Base-by-base conservation (phyloP, 2,797 vertebrate genomes). In the Jordanella pulchra region DNA sequence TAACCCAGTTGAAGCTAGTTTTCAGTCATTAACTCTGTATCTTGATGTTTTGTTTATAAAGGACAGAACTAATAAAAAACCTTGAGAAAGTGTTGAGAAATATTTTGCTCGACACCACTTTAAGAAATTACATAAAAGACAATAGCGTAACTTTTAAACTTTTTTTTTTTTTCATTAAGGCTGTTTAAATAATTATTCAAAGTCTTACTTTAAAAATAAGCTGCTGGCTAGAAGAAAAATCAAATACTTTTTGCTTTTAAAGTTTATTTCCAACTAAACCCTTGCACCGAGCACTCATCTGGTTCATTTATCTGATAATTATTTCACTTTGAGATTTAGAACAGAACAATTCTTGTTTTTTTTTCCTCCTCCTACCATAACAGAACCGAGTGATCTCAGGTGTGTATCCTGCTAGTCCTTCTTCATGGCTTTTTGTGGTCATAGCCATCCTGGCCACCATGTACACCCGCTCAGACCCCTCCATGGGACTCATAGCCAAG, bases 401-500 rank as follows among this genome's bases (percentile, higher is more conserved):
- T 0, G 95, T 97, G 4, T 96, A 96, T 81, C 97, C 97, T 0
- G 97, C 96, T 2, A 97, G 96, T 76, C 96, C 96, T 0, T 95
- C 95, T 81, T 97, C 96, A 70, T 97, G 96, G 96, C 92, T 98
- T 1, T 97, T 98, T 83, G 96, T 98, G 75, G 95, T 97, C 71
- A 94, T 96, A 23, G 95, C 97, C 0, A 97, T 98, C 81, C 90
- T 97, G 87, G 95, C 95, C 15, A 96, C 97, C 23, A 95, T 96
- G 91, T 96, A 96, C 90, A 95, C 96, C 0, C 96, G 96, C 79
- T 95, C 97, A 0, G 97, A 98, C 73, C 97, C 97, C 35, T 98
- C 97, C 79, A 95, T 97, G 93, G 97, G 97, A 54, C 94, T 98
- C 80, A 97, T 96, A 80, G 96, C 94, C 77, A 97, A 97, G 90